phyloP scores from a whole-genome alignment of 2,113 vertebrate species.

The Acrocephalus kingi region DNA sequence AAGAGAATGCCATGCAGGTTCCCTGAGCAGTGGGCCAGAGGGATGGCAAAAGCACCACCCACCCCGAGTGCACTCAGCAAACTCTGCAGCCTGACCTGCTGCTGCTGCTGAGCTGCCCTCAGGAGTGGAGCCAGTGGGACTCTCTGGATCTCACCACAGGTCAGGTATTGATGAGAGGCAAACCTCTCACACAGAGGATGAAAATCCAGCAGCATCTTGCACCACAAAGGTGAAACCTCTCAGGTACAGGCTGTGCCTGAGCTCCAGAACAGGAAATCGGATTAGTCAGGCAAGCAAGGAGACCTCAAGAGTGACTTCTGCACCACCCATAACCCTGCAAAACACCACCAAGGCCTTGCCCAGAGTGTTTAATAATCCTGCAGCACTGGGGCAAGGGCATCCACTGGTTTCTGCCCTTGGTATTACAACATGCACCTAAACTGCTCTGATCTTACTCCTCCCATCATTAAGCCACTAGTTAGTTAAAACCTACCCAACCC shows the following conservation, averaged over 20 bases:
- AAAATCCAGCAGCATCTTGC: background rate
- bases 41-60: background rate
- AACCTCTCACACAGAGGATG: background rate
- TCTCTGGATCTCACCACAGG: background rate
- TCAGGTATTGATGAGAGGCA: background rate
- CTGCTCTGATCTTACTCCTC: background rate
- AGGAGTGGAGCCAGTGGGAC: background rate
- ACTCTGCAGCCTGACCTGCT: background rate
- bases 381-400: background rate
- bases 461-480: background rate
- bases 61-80: fast-evolving
- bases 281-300: background rate
- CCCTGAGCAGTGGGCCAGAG: background rate
- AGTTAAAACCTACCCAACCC: background rate
- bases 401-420: background rate
- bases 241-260: background rate
- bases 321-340: background rate
- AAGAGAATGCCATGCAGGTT: background rate
- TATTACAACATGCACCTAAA: background rate
- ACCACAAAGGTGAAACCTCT: background rate
- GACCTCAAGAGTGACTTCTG: background rate
- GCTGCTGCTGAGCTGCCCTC: background rate
- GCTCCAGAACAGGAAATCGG: background rate
- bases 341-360: background rate
- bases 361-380: background rate